Conservation (phyloP, 2,888 invertebrate genomes). For the Embidobia sp. region DNA sequence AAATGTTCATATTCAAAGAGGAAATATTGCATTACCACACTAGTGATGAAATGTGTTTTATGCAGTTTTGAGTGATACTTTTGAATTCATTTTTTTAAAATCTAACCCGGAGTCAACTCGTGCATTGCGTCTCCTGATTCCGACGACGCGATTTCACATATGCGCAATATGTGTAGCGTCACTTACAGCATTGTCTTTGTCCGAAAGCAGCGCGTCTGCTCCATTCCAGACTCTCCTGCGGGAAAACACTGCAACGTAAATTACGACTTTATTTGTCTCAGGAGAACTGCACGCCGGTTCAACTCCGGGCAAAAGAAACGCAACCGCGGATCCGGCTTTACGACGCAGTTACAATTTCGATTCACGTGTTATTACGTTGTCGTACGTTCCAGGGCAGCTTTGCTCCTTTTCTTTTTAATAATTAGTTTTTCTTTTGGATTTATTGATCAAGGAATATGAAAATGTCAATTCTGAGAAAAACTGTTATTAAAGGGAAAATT, state of each 20-base stretch:
- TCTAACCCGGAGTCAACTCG: neutral
- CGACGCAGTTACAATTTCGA: constrained; percentile 54
- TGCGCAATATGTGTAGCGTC: constrained; percentile 54
- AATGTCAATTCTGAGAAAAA: too few relatives aligned
- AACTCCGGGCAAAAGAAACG: constrained; percentile 51
- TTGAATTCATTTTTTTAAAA: too few relatives aligned
- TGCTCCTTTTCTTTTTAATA: constrained; percentile 23
- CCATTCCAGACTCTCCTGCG: constrained; percentile 43
- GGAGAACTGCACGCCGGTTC: constrained; percentile 36
- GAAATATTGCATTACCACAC: too few relatives aligned
- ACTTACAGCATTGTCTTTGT: constrained; percentile 59
- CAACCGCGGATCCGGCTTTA: constrained; percentile 47
- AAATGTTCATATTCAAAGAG: too few relatives aligned
- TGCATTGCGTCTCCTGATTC: constrained; percentile 20
- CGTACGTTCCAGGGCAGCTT: neutral
- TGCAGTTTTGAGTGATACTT: too few relatives aligned
- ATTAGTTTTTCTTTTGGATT: constrained; percentile 12
- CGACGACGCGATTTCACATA: constrained; percentile 58
- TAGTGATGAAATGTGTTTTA: too few relatives aligned
- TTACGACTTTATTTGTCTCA: constrained; percentile 68
- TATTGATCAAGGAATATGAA: constrained; percentile 9
- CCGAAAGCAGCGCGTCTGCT: constrained; percentile 41
- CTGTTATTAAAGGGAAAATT: too few relatives aligned
- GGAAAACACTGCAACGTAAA: constrained; percentile 66
- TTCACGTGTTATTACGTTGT: constrained; percentile 51